A percentile compares a stretch with the other conserved stretches of the same genome.
These are phyloP conservation scores for Bergia sp. DNA, from an alignment of 92 coral and sea anemone species.

Conservation along the genomic window DNA sequence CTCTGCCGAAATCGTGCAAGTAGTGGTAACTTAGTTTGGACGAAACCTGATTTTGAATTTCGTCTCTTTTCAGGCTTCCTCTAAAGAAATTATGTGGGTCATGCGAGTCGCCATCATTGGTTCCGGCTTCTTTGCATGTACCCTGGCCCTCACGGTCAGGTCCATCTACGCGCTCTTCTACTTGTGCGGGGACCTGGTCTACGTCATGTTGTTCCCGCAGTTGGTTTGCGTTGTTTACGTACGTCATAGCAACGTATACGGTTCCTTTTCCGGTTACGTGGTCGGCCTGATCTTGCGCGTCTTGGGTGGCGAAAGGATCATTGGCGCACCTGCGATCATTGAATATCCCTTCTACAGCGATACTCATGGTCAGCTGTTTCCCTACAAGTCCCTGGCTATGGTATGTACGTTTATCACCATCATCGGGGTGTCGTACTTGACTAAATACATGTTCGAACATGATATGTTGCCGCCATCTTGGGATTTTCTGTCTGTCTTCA, in stretches of 20 bases:
- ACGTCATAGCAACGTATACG: conserved; percentile 74
- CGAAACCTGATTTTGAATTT: too few species aligned
- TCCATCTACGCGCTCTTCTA: conserved; percentile 82
- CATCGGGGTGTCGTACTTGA: conserved; percentile 4
- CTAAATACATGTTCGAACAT: too few species aligned
- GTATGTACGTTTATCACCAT: conserved; percentile 36
- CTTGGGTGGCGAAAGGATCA: conserved; percentile 78
- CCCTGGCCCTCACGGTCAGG: conserved; percentile 58
- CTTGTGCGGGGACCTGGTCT: too few species aligned
- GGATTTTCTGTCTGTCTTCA: too few species aligned
- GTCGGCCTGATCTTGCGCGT: conserved; percentile 77
- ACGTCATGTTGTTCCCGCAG: too few species aligned
- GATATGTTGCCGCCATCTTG: too few species aligned
- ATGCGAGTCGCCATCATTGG: conserved; percentile 83
- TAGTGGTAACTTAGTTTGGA: too few species aligned
- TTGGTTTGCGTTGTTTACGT: conserved; percentile 74
- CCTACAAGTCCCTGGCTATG: conserved; percentile 37
- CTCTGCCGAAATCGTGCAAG: too few species aligned
- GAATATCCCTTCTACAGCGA: too few species aligned
- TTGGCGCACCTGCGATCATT: conserved; percentile 64
- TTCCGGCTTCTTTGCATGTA: conserved; percentile 53
- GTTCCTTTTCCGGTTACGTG: conserved; percentile 75
- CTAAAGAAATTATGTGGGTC: conserved; percentile 77
- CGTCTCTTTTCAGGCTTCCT: conserved; percentile 69
- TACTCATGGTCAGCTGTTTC: neutral